phyloP scores from a whole-genome alignment of 2,888 invertebrate species.

The Ferrisia virgata region DNA sequence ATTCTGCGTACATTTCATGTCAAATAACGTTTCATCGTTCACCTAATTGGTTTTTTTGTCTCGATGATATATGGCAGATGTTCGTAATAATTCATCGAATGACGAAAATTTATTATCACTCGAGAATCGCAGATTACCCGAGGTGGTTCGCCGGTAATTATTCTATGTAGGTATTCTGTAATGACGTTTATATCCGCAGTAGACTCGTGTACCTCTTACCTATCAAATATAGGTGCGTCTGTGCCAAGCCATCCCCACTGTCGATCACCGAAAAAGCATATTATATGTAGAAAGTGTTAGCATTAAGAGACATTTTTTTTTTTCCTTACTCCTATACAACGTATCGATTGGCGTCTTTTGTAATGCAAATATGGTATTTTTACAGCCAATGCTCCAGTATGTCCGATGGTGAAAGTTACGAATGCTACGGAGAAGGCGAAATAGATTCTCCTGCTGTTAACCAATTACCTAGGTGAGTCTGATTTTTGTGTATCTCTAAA shows the following conservation, averaged over 20 bases:
- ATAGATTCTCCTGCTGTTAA: slow-evolving; percentile 54
- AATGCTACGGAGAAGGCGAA: slow-evolving; percentile 71
- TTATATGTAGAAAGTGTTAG: not conserved
- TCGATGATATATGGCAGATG: not conserved
- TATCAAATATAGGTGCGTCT: not conserved
- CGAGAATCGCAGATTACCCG: not conserved
- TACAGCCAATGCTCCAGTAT: slow-evolving; percentile 58
- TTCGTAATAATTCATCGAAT: not conserved
- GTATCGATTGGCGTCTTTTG: not conserved
- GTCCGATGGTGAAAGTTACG: slow-evolving; percentile 77
- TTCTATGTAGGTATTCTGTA: not conserved
- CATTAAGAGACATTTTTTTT: not conserved
- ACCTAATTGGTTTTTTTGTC: not conserved
- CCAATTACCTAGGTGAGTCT: slow-evolving; percentile 34
- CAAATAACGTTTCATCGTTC: not conserved
- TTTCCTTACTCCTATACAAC: not conserved
- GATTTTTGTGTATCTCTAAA: no score
- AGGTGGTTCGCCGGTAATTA: not conserved
- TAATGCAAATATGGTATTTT: slow-evolving; percentile 14
- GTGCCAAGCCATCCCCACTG: no score
- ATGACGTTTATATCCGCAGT: not conserved
- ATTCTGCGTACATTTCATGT: no score
- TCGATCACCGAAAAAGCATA: not conserved
- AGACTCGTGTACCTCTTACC: not conserved
- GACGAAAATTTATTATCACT: not conserved